These are phyloP conservation scores for Chouioia cunea DNA, from an alignment of 2,888 invertebrate genomes.

Conservation along the genomic window DNA sequence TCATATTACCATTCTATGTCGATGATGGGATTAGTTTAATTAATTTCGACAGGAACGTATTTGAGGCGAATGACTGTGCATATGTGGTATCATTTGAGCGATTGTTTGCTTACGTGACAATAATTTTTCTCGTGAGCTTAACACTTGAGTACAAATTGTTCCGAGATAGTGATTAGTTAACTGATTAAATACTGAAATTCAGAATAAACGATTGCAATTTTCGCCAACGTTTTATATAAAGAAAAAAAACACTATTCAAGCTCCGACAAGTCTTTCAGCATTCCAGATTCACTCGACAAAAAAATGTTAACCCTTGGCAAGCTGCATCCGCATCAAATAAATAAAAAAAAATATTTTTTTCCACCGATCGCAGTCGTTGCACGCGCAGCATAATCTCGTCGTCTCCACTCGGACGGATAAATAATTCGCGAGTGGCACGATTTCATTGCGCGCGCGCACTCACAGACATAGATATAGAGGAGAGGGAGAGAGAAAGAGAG, in stretches of 20 bases:
- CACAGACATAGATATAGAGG: not conserved
- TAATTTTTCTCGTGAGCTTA: too few relatives aligned
- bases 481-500: constrained; percentile 50
- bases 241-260: constrained; percentile 21
- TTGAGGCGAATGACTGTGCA: not conserved
- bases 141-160: too few relatives aligned
- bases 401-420: constrained; percentile 58
- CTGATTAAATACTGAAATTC: too few relatives aligned
- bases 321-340: too few relatives aligned
- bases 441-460: constrained; percentile 58
- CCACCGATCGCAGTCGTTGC: not conserved
- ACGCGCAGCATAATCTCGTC: constrained; percentile 53
- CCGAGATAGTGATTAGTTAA: too few relatives aligned
- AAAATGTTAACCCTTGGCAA: not conserved
- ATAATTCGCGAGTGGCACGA: constrained; percentile 61
- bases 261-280: constrained; percentile 14
- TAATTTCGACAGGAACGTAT: constrained; percentile 14
- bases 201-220: too few relatives aligned
- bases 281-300: not conserved
- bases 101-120: too few relatives aligned
- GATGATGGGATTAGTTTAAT: constrained; percentile 1
- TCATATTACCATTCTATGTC: not conserved
- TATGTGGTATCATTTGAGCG: too few relatives aligned
- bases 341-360: too few relatives aligned
- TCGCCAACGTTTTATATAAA: too few relatives aligned